Evolutionary conservation across 2,888 invertebrate species (phyloP), one percentile per base, ranked within the genome.

Genomic region (Abrostola triplasia): DNA sequence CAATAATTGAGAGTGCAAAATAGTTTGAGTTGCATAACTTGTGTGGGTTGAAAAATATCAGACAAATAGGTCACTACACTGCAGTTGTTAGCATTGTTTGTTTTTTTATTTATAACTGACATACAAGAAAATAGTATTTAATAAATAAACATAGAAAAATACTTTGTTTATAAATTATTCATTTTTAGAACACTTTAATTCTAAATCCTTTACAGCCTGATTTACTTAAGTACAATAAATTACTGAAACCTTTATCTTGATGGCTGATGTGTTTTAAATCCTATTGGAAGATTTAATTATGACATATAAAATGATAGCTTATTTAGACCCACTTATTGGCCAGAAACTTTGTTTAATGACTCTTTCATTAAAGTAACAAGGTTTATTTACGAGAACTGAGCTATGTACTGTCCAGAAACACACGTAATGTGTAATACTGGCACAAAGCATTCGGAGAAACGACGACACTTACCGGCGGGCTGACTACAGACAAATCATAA

Each of bases 401-500:
- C 42, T 64, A 42, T 51, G 44, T 59, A 49, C 59, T 60, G 55
- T 58, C 75, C 49, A 58, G 64, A 49, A 42, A 58, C 57, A 70
- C 38, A 36, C 53, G 6, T 59, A n/a, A 50, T 51, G 57, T 47
- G 58, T 38, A 59, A 12, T n/a, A 24, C 41, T 55, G 44, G 35
- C 38, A 12, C 51, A 47, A 48, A 47, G 56, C 44, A 36, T 73
- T 76, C 72, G 44, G 56, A 52, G 76, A 71, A 73, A 71, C 44
- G 37, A 6, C 41, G 44, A 66, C 52, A 51, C 55, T 66, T 51
- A 60, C 72, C 72, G 72, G 67, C 50, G 11, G 59, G 42, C 38
- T 52, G 47, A 56, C 35, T 47, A 65, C 61, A 59, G 60, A 59
- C 61, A 50, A 75, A 67, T 77, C 71, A 76, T 54, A 75, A 75